phyloP scores from a whole-genome alignment of 2,888 invertebrate species.

The Pammene aurita region DNA sequence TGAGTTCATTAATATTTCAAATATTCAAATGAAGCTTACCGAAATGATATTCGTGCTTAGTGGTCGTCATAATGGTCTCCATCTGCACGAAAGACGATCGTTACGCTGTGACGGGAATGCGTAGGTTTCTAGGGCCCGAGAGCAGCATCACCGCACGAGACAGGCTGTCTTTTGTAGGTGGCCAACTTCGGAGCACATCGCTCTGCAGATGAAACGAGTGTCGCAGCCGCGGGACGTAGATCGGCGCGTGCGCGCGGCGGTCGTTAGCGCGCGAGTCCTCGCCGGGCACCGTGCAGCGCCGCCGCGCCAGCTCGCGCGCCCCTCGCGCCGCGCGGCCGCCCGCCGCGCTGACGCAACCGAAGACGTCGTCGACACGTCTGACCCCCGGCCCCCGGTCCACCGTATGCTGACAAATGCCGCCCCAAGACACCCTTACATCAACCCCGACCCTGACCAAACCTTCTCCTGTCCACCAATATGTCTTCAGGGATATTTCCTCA shows the following conservation, averaged over 20 bases:
- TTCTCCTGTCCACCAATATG: conserved; percentile 26
- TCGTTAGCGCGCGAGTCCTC: conserved; percentile 60
- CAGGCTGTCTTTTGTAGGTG: conserved; percentile 44
- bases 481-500: not conserved
- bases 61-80: conserved; percentile 57
- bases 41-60: conserved; percentile 70
- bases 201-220: conserved; percentile 43
- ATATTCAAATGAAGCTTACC: conserved; percentile 60
- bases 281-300: conserved; percentile 45
- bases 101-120: conserved; percentile 27
- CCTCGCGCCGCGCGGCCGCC: conserved; percentile 44
- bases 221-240: conserved; percentile 41
- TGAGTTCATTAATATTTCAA: conserved; percentile 2
- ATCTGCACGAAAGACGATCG: conserved; percentile 43
- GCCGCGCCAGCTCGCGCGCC: conserved; percentile 46
- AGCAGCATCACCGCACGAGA: conserved; percentile 40
- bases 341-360: conserved; percentile 50
- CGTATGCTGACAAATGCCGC: conserved; percentile 8
- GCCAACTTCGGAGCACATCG: conserved; percentile 43
- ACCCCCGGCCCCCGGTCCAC: conserved; percentile 31
- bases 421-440: conserved; percentile 6
- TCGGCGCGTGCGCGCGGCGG: conserved; percentile 61
- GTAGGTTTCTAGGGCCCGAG: conserved; percentile 31
- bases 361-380: conserved; percentile 50
- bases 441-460: conserved; percentile 31